Evolutionary conservation across 2,888 invertebrate genomes (phyloP), one percentile per base, ranked within the genome.

Genomic region (Eilema griseolum): DNA sequence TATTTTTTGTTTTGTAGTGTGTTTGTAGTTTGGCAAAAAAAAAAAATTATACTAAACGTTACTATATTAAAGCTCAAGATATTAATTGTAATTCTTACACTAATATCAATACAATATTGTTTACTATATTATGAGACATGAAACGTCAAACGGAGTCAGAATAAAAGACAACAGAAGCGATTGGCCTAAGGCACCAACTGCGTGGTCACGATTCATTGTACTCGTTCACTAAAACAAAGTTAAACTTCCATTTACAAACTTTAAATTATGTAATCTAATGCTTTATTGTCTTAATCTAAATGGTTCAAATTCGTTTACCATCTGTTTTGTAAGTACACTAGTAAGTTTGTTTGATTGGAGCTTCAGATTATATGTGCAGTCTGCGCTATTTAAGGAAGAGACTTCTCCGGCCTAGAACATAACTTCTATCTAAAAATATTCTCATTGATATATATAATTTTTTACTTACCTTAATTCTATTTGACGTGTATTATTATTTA

Each of bases 81-180:
- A 20, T 37, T 37, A 37, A 41, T 57, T 61, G 10, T 56, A 41
- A 67, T 68, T 61, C 24, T 66, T 59, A 61, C 5, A 56, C 16
- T 20, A 62, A 62, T 67, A 68, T 65, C 52, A 64, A 67, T 33
- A 46, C 59, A 70, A 72, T 77, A 77, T 73, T 78, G 67, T 75
- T 80, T 46, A 46, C 5, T 80, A 76, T 70, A 67, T 71, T 72
- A 71, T 65, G 31, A 69, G 60, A 63, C 63, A 41, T 62, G 79
- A 82, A 80, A 79, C 82, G 81, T 84, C 87, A 86, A 56, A 85
- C 82, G 72, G 83, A 86, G 82, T 83, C 81, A 85, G 86, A 88
- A 91, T 87, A 89, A 89, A 89, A 90, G 85, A 89, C 88, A 90
- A 93, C 94, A 84, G 95, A 85, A 94, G 94, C 94, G 93, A 90